phyloP scores from a whole-genome alignment of 2,797 vertebrate genomes.

The Nyctalus aviator region DNA sequence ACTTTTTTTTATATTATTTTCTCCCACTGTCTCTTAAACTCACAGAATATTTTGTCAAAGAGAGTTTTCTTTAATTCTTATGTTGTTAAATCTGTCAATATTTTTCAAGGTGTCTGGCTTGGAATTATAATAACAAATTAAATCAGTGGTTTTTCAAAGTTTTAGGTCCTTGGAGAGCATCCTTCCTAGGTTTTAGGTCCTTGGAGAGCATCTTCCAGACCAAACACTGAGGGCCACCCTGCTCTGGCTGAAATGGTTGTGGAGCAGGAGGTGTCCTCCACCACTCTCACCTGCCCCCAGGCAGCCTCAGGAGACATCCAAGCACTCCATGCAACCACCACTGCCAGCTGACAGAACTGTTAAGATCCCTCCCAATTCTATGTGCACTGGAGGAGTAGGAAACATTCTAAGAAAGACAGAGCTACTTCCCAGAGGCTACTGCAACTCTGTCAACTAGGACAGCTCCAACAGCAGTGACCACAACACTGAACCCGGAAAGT shows the following conservation, averaged over 20 bases:
- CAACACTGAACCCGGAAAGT: neutral
- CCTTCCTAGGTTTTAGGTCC: neutral
- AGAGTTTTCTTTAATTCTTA: neutral
- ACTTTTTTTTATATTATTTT: neutral
- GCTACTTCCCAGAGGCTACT: neutral
- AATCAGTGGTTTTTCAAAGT: neutral
- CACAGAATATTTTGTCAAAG: neutral
- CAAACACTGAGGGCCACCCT: neutral
- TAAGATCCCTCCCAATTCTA: neutral
- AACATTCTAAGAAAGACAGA: neutral
- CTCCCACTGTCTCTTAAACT: neutral
- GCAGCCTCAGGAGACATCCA: neutral
- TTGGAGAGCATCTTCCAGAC: neutral
- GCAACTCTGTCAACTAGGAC: fast-evolving
- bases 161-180: neutral
- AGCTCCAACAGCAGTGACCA: neutral
- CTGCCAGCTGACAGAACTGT: fast-evolving
- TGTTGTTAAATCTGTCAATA: neutral
- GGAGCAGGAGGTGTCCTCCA: fast-evolving
- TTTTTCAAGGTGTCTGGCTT: conserved; percentile 23
- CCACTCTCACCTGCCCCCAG: too few relatives aligned
- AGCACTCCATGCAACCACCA: fast-evolving
- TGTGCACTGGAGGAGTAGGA: neutral
- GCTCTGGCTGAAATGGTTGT: neutral
- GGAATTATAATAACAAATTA: neutral